Conservation (phyloP, 1,140 invertebrate genomes). For the Achatina immaculata region DNA sequence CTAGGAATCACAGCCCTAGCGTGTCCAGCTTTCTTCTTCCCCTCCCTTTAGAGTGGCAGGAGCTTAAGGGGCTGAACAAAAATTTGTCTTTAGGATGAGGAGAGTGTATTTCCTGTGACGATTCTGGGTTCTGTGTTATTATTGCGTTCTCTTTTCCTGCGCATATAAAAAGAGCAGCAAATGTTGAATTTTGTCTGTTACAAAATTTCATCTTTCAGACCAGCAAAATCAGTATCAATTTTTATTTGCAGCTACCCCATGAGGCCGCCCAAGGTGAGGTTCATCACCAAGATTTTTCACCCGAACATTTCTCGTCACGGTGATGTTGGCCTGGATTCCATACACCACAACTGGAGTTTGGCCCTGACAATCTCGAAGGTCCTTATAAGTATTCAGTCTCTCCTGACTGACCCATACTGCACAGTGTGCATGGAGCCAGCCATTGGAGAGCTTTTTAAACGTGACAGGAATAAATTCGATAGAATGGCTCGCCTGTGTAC, state of each 20-base stretch:
- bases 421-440: constrained; percentile 93
- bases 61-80: no score
- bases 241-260: constrained; percentile 83
- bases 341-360: constrained; percentile 95
- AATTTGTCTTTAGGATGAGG: no score
- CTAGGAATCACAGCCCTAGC: no score
- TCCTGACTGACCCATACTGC: constrained; percentile 93
- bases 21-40: no score
- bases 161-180: no score
- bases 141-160: no score
- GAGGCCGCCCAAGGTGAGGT: constrained; percentile 84
- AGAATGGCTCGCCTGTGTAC: constrained; percentile 88
- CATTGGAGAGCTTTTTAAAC: constrained; percentile 84
- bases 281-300: constrained; percentile 85
- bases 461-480: constrained; percentile 83
- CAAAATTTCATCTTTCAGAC: no score
- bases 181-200: no score
- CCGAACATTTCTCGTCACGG: constrained; percentile 95
- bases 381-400: constrained; percentile 79
- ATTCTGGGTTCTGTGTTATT: no score
- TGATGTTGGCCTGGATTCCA: constrained; percentile 95
- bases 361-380: constrained; percentile 90
- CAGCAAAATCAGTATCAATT: not conserved
- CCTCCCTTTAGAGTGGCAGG: no score
- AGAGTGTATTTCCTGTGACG: no score